Evolutionary conservation across 2,113 vertebrate genomes (phyloP).

Genomic region (Phasianus colchicus): DNA sequence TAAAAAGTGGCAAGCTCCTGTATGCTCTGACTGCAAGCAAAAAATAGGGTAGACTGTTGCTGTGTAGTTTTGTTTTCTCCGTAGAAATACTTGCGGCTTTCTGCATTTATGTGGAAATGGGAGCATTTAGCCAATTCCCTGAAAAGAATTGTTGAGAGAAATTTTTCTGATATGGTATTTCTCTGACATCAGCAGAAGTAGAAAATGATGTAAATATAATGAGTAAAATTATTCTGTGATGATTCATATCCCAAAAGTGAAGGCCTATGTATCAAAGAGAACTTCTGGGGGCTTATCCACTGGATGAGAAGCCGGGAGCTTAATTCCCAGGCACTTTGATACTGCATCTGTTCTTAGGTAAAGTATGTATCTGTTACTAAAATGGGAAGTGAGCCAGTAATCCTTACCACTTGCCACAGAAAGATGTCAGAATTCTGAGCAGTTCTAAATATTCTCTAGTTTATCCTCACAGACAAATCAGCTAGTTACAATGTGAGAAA

Average conservation of each 20-base stretch:
- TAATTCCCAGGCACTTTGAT: neutral
- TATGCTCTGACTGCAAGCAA: neutral
- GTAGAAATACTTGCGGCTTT: neutral
- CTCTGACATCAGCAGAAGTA: neutral
- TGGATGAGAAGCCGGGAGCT: neutral
- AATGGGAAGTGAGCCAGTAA: neutral
- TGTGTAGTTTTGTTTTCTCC: too few relatives aligned
- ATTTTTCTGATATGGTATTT: neutral
- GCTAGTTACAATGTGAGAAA: neutral
- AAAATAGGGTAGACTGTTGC: neutral
- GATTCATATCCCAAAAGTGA: neutral
- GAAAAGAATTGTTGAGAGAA: neutral
- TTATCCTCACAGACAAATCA: neutral
- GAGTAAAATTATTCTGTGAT: neutral
- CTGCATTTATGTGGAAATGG: neutral
- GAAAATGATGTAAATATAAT: neutral
- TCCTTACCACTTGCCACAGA: neutral
- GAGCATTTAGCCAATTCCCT: neutral
- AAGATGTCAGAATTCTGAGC: neutral
- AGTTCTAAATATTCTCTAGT: neutral
- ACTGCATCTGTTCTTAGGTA: neutral
- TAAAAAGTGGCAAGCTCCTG: neutral
- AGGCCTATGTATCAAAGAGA: neutral
- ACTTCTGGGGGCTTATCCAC: neutral
- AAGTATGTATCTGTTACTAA: neutral